Conservation (phyloP, 2,888 invertebrate genomes). For the Julus scanicus region DNA sequence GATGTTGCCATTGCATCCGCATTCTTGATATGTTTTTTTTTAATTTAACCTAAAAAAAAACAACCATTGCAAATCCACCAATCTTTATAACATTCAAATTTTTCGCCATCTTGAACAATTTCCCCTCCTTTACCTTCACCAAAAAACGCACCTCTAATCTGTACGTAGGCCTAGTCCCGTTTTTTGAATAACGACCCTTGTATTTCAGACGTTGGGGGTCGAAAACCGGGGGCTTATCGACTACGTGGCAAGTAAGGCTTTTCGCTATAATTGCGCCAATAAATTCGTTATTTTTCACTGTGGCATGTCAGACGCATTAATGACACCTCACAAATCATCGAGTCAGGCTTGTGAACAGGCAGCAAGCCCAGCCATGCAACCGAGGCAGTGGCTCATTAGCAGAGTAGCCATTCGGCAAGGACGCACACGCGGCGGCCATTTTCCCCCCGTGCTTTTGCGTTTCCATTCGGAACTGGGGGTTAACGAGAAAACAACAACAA, state of each 20-base stretch:
- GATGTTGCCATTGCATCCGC: too few species aligned
- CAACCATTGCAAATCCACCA: too few species aligned
- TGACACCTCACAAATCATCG: slow-evolving; percentile 60
- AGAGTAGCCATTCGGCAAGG: slow-evolving; percentile 46
- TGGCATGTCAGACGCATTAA: slow-evolving; percentile 59
- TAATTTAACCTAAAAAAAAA: too few species aligned
- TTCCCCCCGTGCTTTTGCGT: background rate
- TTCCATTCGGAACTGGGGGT: background rate
- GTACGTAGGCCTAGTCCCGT: background rate
- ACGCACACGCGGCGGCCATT: slow-evolving; percentile 44
- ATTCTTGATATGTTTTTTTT: too few species aligned
- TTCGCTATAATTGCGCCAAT: slow-evolving; percentile 59
- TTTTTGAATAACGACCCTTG: background rate
- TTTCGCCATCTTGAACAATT: too few species aligned
- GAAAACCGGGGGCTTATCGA: slow-evolving; percentile 38
- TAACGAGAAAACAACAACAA: background rate
- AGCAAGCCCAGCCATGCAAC: background rate
- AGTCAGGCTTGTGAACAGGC: background rate
- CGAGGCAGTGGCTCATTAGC: slow-evolving; percentile 29
- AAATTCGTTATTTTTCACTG: slow-evolving; percentile 59
- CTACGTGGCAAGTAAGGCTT: slow-evolving; percentile 2
- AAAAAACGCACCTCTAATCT: too few species aligned
- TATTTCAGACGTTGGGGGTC: background rate
- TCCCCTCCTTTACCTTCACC: background rate
- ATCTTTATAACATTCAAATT: too few species aligned